phyloP scores from a whole-genome alignment of 2,888 invertebrate species.

The Papilio protenor region DNA sequence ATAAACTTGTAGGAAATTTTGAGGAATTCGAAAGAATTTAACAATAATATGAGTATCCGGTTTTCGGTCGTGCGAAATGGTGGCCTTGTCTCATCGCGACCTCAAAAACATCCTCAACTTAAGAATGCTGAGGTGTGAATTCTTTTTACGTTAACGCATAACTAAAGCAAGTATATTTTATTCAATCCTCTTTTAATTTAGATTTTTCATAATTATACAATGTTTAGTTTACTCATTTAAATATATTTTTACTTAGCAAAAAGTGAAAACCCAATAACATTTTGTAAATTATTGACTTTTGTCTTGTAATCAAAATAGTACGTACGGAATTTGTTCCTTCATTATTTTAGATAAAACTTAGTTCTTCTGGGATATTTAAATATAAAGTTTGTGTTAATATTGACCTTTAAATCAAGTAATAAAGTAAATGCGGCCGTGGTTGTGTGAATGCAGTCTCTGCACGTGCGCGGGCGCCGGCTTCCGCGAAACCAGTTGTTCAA shows the following conservation, averaged over 20 bases:
- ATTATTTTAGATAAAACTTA: background rate
- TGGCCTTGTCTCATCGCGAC: constrained; percentile 26
- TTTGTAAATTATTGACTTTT: background rate
- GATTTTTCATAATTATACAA: no score
- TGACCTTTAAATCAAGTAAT: constrained; percentile 12
- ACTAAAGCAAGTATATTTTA: no score
- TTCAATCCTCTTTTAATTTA: no score
- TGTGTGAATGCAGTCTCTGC: constrained; percentile 32
- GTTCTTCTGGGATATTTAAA: background rate
- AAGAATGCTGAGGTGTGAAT: constrained; percentile 13
- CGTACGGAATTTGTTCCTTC: background rate
- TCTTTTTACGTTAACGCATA: background rate
- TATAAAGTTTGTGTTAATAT: background rate
- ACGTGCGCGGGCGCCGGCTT: constrained; percentile 53
- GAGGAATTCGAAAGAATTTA: background rate
- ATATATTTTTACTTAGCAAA: no score
- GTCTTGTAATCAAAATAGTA: background rate
- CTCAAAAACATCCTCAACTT: constrained; percentile 23
- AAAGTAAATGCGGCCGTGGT: constrained; percentile 11
- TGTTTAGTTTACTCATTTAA: no score
- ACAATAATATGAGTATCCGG: constrained; percentile 18
- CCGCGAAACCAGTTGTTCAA: constrained; percentile 59
- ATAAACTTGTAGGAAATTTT: background rate
- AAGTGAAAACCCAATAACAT: background rate
- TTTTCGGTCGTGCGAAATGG: constrained; percentile 22